Evolutionary conservation across 2,113 vertebrate species (phyloP).

Genomic region (Indicator maculatus): DNA sequence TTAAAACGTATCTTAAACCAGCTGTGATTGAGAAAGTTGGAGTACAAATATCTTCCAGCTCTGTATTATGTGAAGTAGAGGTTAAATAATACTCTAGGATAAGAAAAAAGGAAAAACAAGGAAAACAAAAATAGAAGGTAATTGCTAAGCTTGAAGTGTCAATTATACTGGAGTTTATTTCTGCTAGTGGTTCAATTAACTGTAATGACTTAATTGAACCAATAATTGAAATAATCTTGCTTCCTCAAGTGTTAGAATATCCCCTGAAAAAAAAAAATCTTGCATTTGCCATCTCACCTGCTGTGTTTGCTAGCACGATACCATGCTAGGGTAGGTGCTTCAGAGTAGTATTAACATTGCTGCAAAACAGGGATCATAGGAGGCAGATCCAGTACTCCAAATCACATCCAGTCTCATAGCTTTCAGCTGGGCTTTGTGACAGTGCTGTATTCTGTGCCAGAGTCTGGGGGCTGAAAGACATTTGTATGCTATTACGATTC

Average conservation of each 20-base stretch:
- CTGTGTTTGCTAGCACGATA: neutral
- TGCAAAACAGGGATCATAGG: neutral
- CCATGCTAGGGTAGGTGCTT: neutral
- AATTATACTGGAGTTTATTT: conserved; percentile 55
- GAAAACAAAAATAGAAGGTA: conserved; percentile 53
- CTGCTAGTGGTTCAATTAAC: conserved; percentile 54
- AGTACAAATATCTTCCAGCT: neutral
- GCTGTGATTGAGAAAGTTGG: neutral
- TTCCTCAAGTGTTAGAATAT: conserved; percentile 54
- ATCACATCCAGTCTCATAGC: neutral
- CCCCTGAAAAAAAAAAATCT: conserved; percentile 15
- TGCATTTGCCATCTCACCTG: neutral
- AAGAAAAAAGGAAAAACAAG: neutral
- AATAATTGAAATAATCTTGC: conserved; percentile 49
- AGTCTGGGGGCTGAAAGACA: neutral
- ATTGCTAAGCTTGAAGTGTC: conserved; percentile 23
- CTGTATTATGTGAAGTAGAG: neutral
- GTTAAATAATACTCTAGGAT: conserved; percentile 13
- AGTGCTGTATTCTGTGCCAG: neutral
- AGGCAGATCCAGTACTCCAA: neutral
- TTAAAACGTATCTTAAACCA: neutral
- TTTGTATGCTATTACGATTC: neutral
- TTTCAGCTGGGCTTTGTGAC: neutral
- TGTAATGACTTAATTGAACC: conserved; percentile 60
- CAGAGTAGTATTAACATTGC: neutral